Conservation (phyloP, 2,113 vertebrate genomes). For the Elanoides forficatus region DNA sequence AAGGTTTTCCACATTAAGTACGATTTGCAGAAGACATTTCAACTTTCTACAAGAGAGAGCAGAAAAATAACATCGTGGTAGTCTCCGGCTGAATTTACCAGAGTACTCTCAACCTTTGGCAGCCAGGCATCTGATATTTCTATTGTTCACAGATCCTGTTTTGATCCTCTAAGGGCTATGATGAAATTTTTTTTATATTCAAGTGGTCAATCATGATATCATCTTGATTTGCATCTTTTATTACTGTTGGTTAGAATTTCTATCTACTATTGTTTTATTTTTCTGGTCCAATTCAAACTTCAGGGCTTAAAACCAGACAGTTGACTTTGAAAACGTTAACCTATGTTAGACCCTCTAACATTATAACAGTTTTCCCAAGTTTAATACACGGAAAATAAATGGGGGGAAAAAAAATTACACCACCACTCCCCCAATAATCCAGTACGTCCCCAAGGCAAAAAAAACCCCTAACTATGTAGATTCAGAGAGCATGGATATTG, state of each 20-base stretch:
- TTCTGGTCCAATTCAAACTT: background rate
- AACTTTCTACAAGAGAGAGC: background rate
- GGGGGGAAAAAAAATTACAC: background rate
- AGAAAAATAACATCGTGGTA: background rate
- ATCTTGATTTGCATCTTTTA: background rate
- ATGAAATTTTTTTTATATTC: background rate
- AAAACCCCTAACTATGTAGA: fast-evolving
- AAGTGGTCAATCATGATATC: background rate
- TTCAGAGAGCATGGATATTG: background rate
- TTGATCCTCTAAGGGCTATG: background rate
- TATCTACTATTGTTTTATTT: background rate
- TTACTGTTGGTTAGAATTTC: background rate
- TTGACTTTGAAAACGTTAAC: background rate
- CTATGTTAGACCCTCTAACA: background rate
- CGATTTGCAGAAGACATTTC: background rate
- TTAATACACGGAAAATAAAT: background rate
- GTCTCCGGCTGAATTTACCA: background rate
- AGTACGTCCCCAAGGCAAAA: background rate
- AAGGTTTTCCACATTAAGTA: background rate
- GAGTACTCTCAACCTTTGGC: background rate
- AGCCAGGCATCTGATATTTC: background rate
- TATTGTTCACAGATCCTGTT: background rate
- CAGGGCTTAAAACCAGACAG: background rate
- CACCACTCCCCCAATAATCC: background rate
- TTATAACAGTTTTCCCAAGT: background rate